phyloP scores from a whole-genome alignment of 2,888 invertebrate species.

The Acronicta psi region DNA sequence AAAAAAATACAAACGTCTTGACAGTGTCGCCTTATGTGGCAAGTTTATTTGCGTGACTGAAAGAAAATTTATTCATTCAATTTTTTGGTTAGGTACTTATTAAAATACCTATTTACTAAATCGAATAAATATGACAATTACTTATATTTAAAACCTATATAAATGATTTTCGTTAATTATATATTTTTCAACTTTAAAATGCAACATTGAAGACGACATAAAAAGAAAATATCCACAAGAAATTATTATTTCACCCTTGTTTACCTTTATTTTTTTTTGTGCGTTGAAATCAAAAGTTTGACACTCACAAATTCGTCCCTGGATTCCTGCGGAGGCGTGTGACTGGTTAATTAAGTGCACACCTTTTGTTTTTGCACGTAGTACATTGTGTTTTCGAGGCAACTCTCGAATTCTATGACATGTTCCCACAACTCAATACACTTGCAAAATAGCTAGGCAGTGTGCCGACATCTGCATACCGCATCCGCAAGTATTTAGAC shows the following conservation, averaged over 20 bases:
- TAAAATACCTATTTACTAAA: too few species aligned
- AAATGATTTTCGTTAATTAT: too few species aligned
- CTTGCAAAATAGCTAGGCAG: constrained; percentile 76
- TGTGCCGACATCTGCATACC: constrained; percentile 73
- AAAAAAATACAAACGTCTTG: constrained; percentile 3
- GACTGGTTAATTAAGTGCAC: constrained; percentile 78
- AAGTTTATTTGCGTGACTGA: constrained; percentile 29
- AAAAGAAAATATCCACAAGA: too few species aligned
- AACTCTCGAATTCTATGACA: constrained; percentile 75
- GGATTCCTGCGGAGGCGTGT: constrained; percentile 64
- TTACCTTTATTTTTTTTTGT: too few species aligned
- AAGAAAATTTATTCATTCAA: background rate
- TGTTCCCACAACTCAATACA: constrained; percentile 81
- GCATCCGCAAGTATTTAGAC: constrained; percentile 60
- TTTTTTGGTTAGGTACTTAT: too few species aligned
- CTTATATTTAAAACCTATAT: too few species aligned
- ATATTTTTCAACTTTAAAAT: too few species aligned
- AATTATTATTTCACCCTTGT: too few species aligned
- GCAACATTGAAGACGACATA: too few species aligned
- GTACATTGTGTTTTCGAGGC: constrained; percentile 78
- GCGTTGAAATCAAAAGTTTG: background rate
- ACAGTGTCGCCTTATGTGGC: constrained; percentile 22
- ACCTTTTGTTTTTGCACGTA: constrained; percentile 81
- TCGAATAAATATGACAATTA: too few species aligned
- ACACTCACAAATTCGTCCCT: constrained; percentile 50